These are phyloP conservation scores for Clinocottus analis DNA, from an alignment of 2,113 vertebrate genomes.

Conservation along the genomic window DNA sequence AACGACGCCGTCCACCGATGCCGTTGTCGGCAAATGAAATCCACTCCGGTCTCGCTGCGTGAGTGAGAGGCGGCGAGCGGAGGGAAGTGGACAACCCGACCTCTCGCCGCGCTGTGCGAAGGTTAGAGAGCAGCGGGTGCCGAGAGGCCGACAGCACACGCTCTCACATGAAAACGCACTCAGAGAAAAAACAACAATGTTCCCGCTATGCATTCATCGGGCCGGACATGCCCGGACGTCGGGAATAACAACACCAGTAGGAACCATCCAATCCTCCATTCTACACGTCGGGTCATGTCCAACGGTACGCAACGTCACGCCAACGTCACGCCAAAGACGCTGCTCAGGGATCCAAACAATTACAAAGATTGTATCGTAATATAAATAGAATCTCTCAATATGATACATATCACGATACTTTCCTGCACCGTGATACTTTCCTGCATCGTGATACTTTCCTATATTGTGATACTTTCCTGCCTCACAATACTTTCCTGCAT, in stretches of 20 bases:
- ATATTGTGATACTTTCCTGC: too few species aligned
- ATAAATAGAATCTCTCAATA: too few species aligned
- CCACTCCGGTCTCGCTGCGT: slow-evolving; percentile 13
- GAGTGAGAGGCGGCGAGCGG: slow-evolving; percentile 30
- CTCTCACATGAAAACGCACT: slow-evolving; percentile 4
- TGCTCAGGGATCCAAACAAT: too few species aligned
- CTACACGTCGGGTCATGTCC: slow-evolving; percentile 6
- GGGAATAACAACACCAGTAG: slow-evolving; percentile 24
- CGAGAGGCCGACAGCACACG: background rate
- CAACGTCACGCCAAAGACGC: background rate
- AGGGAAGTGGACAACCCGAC: slow-evolving; percentile 42
- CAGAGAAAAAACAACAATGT: background rate
- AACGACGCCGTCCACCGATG: slow-evolving; percentile 43
- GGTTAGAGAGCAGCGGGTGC: slow-evolving; percentile 40
- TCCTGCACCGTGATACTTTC: too few species aligned
- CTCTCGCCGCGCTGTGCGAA: slow-evolving; percentile 34
- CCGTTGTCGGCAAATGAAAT: slow-evolving; percentile 31
- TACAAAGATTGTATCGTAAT: too few species aligned
- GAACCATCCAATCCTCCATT: background rate
- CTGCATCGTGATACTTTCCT: too few species aligned
- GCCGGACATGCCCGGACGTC: slow-evolving; percentile 19
- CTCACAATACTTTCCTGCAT: too few species aligned
- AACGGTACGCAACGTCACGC: background rate
- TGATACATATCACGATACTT: too few species aligned
- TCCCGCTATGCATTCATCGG: background rate